Conservation (phyloP, 2,888 invertebrate species). For the Clitarchus hookeri region DNA sequence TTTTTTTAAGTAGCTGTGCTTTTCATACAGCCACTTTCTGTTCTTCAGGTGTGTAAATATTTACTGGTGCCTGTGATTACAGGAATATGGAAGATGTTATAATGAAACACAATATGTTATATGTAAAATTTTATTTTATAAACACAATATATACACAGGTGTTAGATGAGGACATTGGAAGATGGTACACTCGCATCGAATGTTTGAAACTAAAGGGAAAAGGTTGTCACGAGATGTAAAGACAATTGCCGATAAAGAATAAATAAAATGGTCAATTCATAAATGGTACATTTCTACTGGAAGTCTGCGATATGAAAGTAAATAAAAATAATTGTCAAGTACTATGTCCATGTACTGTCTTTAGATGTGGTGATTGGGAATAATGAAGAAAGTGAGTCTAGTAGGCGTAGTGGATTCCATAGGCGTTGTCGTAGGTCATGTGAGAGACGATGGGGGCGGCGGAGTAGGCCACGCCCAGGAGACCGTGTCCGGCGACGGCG, state of each 20-base stretch:
- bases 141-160: not conserved
- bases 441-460: conserved; percentile 66
- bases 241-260: not conserved
- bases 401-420: conserved; percentile 62
- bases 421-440: conserved; percentile 62
- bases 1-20: no score
- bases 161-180: conserved; percentile 30
- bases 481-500: conserved; percentile 43
- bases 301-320: not conserved
- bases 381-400: conserved; percentile 49
- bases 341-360: not conserved
- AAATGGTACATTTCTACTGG: not conserved
- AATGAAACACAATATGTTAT: not conserved
- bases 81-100: not conserved
- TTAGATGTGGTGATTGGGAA: not conserved
- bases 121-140: not conserved
- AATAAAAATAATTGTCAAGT: no score
- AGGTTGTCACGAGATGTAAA: not conserved
- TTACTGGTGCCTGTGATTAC: not conserved
- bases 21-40: no score
- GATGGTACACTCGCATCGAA: not conserved
- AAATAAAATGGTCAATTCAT: not conserved
- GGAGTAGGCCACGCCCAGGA: conserved; percentile 65
- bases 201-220: not conserved
- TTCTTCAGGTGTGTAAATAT: no score